Percentiles rank a stretch among this genome's conserved stretches.
These are phyloP conservation scores for Acrocyrtus sp. DNA, from an alignment of 2,888 invertebrate genomes.

Conservation along the genomic window DNA sequence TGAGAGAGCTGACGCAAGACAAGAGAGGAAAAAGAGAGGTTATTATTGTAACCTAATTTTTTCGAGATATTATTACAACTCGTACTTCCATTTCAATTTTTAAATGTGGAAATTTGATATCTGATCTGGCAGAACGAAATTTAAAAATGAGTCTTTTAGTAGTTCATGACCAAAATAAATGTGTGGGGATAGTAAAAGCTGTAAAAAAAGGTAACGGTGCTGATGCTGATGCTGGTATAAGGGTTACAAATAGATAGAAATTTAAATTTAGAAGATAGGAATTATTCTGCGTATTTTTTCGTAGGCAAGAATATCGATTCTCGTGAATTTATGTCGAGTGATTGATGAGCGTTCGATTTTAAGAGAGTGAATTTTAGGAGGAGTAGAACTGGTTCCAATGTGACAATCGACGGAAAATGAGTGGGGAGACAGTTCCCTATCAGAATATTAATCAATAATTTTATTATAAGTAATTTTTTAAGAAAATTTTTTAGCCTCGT, in stretches of 20 bases:
- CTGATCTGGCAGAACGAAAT: not conserved
- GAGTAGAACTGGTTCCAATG: not conserved
- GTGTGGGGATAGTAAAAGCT: no score
- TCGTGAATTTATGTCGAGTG: not conserved
- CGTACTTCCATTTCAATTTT: not conserved
- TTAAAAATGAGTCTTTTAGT: not conserved
- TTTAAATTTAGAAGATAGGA: not conserved
- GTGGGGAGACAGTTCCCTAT: not conserved
- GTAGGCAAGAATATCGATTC: not conserved
- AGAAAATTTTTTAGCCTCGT: not conserved
- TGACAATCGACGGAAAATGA: not conserved
- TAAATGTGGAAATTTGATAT: not conserved
- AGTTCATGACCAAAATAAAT: not conserved
- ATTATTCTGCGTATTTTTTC: no score
- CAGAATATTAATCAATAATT: not conserved
- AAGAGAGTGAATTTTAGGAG: not conserved
- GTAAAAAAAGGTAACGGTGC: no score
- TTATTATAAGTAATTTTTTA: not conserved
- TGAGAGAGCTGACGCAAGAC: no score
- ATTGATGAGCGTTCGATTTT: not conserved
- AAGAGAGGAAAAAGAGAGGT: not conserved
- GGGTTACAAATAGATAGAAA: not conserved
- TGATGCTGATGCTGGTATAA: no score
- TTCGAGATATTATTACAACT: not conserved
- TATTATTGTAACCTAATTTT: not conserved